Base-by-base conservation (phyloP, 1,140 invertebrate genomes). In the Brachionus plicatilis region DNA sequence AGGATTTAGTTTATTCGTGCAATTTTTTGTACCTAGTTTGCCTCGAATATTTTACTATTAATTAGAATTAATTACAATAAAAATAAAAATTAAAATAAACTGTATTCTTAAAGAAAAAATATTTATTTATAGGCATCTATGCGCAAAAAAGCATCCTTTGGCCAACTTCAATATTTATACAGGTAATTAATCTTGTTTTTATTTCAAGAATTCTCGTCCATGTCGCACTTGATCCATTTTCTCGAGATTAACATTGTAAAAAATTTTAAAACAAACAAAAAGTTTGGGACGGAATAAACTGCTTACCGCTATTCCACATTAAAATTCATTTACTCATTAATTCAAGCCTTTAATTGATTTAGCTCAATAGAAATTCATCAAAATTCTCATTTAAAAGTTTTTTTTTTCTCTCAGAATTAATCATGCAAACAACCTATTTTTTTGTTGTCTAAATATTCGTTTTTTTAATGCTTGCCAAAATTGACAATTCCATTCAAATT, bases 101-200 rank as follows among this genome's bases (percentile, higher is more conserved):
- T 43, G 11, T 41, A 20, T 72, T 72, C 17, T 72, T 41, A 20
- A 43, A 43, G 33, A 33, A 68, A 68, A 72, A 72, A 72, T 72
- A 72, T 72, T 72, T 72, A 72, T 72, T 72, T 72, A 41, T 41
- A 41, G 33, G 33, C 33, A 72, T 72, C 33, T 43, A 72, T 43
- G 66, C 24, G 37, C 33, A 37, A 68, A 68, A 72, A 20, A 43
- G 68, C 37, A 72, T 72, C 68, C 37, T 72, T 72, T 45, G 8
- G 33, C 56, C 56, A 65, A 65, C 56, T 65, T 65, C 24, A 72
- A 72, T 72, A 72, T 72, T 72, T 72, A 43, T 47, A 72, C 68
- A 72, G 68, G 68, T 72, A 72, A 72, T 72, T 72, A 72, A 72
- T 72, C 68, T 72, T 72, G 68, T 72, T 72, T 68, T 68, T 41